phyloP scores from a whole-genome alignment of 2,797 vertebrate species.

The Ptychobarbus kaznakovi region DNA sequence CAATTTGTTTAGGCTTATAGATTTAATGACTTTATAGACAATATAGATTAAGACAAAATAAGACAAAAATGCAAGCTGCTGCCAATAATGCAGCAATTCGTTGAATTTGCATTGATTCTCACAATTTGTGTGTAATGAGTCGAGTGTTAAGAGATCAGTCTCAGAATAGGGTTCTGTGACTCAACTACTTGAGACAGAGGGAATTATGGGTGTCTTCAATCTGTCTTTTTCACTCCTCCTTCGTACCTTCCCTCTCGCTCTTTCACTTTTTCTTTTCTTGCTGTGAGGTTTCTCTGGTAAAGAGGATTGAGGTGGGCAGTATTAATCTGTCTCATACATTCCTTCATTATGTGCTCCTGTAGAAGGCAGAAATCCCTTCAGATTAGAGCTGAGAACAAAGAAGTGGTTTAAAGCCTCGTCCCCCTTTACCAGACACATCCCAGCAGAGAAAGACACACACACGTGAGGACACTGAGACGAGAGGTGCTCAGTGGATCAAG shows the following conservation, averaged over 20 bases:
- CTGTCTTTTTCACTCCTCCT: conserved; percentile 3
- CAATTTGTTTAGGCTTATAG: neutral
- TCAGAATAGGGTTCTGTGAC: neutral
- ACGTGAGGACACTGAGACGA: neutral
- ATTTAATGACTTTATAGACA: too few relatives aligned
- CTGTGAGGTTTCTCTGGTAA: conserved; percentile 38
- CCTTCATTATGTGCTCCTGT: conserved; percentile 39
- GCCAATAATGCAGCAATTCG: neutral
- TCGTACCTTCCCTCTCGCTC: neutral
- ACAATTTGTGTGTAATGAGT: neutral
- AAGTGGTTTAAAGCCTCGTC: conserved; percentile 16
- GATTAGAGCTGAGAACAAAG: conserved; percentile 53
- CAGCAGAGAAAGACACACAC: conserved; percentile 3
- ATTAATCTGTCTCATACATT: conserved; percentile 50
- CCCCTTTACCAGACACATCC: conserved; percentile 34
- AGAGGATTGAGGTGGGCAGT: conserved; percentile 52
- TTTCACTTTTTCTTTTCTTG: neutral
- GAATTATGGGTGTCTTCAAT: conserved; percentile 14
- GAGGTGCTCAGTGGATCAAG: conserved; percentile 10
- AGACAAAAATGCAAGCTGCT: neutral
- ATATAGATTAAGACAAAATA: too few relatives aligned
- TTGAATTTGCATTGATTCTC: neutral
- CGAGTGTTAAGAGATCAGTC: conserved; percentile 3
- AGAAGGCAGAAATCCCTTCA: conserved; percentile 49
- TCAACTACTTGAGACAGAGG: conserved; percentile 16